These are phyloP conservation scores for Leptobrachium leishanense DNA, from an alignment of 2,113 vertebrate genomes.

Conservation along the genomic window DNA sequence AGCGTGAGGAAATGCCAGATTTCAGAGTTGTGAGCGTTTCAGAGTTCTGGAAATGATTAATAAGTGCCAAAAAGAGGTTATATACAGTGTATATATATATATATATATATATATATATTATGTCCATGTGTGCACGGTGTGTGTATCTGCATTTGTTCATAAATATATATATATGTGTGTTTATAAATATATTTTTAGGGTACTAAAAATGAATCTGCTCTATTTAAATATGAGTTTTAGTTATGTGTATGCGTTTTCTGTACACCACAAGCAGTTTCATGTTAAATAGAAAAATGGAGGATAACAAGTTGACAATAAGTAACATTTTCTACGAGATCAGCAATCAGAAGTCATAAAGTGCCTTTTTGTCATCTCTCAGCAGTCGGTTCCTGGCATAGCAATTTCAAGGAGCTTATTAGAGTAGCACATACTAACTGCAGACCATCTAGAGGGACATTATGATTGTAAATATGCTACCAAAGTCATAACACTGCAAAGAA, in stretches of 20 bases:
- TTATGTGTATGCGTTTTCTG: neutral
- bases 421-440: constrained; percentile 47
- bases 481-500: constrained; percentile 44
- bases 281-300: constrained; percentile 27
- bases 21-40: no score
- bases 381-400: constrained; percentile 44
- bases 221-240: constrained; percentile 5
- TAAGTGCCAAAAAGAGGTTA: no score
- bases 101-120: no score
- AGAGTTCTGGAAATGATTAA: no score
- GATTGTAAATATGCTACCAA: constrained; percentile 44
- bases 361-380: constrained; percentile 48
- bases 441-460: constrained; percentile 49
- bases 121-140: neutral
- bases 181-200: no score
- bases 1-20: no score
- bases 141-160: neutral
- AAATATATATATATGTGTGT: neutral
- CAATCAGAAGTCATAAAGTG: constrained; percentile 47
- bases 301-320: constrained; percentile 30
- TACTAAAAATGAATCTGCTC: no score
- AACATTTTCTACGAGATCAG: constrained; percentile 45
- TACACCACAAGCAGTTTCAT: neutral
- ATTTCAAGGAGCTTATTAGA: constrained; percentile 48
- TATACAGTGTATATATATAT: no score